phyloP scores from a whole-genome alignment of 2,113 vertebrate genomes.

The Mugil cephalus region DNA sequence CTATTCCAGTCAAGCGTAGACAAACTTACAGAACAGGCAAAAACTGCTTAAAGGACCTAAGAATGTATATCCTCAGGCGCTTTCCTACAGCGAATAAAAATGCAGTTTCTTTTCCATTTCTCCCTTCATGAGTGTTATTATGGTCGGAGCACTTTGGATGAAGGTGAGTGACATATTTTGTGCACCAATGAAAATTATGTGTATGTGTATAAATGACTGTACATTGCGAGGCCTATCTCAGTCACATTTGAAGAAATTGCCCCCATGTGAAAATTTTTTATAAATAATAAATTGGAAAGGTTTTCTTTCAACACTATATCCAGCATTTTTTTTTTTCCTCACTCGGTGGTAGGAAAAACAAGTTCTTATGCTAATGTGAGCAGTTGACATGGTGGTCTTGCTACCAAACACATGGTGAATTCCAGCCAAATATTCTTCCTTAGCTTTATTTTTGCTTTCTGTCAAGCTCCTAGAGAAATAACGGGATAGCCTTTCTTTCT shows the following conservation, averaged over 20 bases:
- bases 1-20: constrained; percentile 15
- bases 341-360: not conserved
- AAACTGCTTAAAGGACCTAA: not conserved
- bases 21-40: constrained; percentile 2
- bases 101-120: constrained; percentile 3
- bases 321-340: not conserved
- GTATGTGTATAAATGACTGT: not conserved
- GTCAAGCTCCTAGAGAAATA: too few species aligned
- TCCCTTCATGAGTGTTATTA: too few species aligned
- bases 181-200: not conserved
- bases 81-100: constrained; percentile 8
- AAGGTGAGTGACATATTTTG: not conserved
- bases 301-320: not conserved
- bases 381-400: not conserved
- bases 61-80: not conserved
- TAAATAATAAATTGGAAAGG: not conserved
- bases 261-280: not conserved
- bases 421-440: too few species aligned
- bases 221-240: not conserved
- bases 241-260: not conserved
- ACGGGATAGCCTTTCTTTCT: too few species aligned
- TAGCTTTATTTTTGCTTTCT: too few species aligned
- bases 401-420: not conserved
- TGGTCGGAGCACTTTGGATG: too few species aligned
- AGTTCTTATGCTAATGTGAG: not conserved